These are phyloP conservation scores for Syngnathoides biaculeatus DNA, from an alignment of 2,113 vertebrate genomes.

Conservation along the genomic window DNA sequence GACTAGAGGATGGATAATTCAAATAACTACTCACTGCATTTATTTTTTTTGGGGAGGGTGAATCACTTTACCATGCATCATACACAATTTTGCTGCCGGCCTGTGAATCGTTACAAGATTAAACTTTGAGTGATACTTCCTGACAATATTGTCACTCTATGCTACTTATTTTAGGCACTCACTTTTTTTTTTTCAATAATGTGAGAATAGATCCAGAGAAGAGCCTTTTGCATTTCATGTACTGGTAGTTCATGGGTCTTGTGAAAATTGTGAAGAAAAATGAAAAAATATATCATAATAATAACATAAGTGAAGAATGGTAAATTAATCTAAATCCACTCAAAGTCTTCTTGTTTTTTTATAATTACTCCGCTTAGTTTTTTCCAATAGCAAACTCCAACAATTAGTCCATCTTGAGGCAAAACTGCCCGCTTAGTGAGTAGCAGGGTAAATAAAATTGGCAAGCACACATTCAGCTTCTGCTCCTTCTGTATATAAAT, in stretches of 20 bases:
- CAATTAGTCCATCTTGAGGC: neutral
- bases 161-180: neutral
- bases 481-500: constrained; percentile 2
- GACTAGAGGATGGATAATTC: neutral
- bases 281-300: neutral
- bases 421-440: neutral
- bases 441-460: neutral
- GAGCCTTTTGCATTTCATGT: neutral
- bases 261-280: neutral
- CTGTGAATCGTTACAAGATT: neutral
- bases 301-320: neutral
- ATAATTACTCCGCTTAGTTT: neutral
- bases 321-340: neutral
- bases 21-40: neutral
- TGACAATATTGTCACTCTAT: neutral
- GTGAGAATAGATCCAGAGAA: neutral
- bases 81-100: neutral
- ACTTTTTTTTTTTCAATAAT: neutral
- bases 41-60: neutral
- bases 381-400: neutral
- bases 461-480: neutral
- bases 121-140: neutral
- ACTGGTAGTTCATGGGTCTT: neutral
- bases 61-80: neutral
- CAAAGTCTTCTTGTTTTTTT: neutral